phyloP scores from a whole-genome alignment of 2,888 invertebrate species.

The Megaustenia siamemsis region DNA sequence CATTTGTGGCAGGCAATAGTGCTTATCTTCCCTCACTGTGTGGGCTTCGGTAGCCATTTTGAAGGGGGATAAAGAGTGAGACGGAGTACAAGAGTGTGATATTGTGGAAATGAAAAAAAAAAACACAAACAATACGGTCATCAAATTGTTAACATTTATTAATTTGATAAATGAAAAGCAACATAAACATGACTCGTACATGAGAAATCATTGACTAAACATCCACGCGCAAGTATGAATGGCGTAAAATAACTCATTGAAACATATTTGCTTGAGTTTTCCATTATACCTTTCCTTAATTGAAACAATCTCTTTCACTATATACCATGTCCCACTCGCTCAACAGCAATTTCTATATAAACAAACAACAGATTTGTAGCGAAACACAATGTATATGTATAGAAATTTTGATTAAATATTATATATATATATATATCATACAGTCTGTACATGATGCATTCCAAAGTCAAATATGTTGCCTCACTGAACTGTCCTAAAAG shows the following conservation, averaged over 20 bases:
- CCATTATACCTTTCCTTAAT: conserved; percentile 13
- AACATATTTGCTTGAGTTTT: conserved; percentile 52
- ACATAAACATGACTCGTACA: conserved; percentile 19
- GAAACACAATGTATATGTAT: background rate
- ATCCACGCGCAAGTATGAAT: conserved; percentile 14
- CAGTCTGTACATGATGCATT: conserved; percentile 51
- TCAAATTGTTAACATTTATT: conserved; percentile 12
- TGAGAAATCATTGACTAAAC: conserved; percentile 24
- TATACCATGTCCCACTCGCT: too few species aligned
- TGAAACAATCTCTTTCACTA: background rate
- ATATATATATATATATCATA: conserved; percentile 46
- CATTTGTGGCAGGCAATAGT: too few species aligned
- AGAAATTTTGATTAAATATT: conserved; percentile 10
- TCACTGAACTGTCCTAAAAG: background rate
- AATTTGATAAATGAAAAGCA: conserved; percentile 37
- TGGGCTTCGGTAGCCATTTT: too few species aligned
- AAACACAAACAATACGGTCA: background rate
- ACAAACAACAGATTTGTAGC: background rate
- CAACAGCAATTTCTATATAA: background rate
- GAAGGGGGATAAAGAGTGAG: too few species aligned
- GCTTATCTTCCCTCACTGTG: too few species aligned
- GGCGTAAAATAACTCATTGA: conserved; percentile 51
- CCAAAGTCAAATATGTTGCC: conserved; percentile 33
- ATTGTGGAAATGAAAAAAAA: background rate
- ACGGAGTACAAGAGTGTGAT: background rate